phyloP scores from a whole-genome alignment of 2,113 vertebrate species.

The Cisticola juncidis region DNA sequence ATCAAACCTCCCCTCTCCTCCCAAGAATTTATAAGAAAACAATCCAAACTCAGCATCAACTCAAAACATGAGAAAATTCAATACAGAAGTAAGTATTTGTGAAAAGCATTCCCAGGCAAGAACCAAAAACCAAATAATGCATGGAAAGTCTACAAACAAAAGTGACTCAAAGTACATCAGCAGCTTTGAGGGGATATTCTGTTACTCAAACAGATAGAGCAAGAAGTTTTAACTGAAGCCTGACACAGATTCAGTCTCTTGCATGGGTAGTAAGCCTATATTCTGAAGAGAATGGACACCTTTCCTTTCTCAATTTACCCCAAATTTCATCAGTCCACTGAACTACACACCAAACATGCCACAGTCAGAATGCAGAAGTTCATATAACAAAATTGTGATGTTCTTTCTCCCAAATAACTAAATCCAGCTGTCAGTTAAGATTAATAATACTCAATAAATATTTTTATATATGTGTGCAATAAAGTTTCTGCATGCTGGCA shows the following conservation, averaged over 20 bases:
- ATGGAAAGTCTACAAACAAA: not conserved
- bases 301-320: not conserved
- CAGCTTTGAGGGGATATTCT: not conserved
- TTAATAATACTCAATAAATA: not conserved
- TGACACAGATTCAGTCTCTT: not conserved
- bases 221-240: not conserved
- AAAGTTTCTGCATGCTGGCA: not conserved
- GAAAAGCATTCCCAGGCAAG: not conserved
- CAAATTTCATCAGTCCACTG: not conserved
- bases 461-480: not conserved
- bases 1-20: not conserved
- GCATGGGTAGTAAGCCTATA: not conserved
- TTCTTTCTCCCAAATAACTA: not conserved
- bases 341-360: accelerated
- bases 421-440: not conserved
- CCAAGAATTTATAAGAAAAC: not conserved
- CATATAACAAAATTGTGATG: not conserved
- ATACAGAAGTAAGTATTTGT: not conserved
- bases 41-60: not conserved
- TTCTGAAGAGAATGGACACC: not conserved
- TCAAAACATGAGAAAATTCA: not conserved
- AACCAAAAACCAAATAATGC: not conserved
- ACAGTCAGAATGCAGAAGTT: not conserved
- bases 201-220: not conserved
- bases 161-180: not conserved